These are phyloP conservation scores for Dendrocopos noguchii DNA, from an alignment of 2,113 vertebrate genomes.

Conservation along the genomic window DNA sequence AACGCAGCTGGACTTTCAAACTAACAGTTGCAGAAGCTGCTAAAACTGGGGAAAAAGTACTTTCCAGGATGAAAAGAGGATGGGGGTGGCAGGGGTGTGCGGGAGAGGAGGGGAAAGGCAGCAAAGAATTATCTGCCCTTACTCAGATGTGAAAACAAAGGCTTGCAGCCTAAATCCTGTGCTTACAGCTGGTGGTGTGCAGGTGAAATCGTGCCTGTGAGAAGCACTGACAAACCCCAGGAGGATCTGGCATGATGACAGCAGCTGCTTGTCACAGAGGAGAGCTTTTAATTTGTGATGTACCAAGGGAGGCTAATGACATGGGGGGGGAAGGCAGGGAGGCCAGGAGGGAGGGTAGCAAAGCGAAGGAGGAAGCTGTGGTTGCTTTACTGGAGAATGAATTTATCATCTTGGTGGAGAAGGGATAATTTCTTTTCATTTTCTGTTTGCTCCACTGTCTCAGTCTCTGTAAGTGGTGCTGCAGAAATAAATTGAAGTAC, in stretches of 20 bases:
- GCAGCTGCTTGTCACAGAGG: background rate
- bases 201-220: background rate
- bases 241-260: background rate
- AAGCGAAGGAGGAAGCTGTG: background rate
- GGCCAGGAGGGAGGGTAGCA: too few relatives aligned
- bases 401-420: background rate
- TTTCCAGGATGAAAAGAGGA: background rate
- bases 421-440: background rate
- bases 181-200: fast-evolving
- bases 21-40: fast-evolving
- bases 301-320: background rate
- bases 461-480: background rate
- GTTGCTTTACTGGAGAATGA: background rate
- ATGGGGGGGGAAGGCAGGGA: background rate
- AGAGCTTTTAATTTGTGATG: background rate
- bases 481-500: background rate
- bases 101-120: background rate
- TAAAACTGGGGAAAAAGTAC: background rate
- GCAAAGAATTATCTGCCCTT: background rate
- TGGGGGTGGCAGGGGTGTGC: too few relatives aligned
- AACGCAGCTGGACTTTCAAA: background rate
- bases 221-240: background rate
- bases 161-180: background rate
- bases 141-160: background rate
- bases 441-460: background rate